Evolutionary conservation across 2,888 invertebrate species (phyloP), one percentile per base, ranked within the genome.

Genomic region (Pollenia amentaria): DNA sequence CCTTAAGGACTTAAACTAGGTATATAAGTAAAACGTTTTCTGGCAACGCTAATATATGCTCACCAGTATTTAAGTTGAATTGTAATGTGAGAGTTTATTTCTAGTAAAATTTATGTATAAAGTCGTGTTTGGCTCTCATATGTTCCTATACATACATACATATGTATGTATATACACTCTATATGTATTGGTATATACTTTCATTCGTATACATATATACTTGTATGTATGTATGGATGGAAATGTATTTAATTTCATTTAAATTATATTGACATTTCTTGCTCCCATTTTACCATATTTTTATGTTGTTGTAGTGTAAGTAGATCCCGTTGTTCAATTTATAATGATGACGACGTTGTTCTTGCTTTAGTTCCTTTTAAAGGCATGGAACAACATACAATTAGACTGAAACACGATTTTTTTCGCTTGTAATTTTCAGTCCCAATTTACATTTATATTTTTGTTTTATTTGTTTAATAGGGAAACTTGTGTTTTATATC

Each of bases 221-320:
- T n/a, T 55, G n/a, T 16, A 55, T 55, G 18, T 67, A 29, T 29
- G 2, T 2, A 11, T 65, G 29, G 12, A 46, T 67, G 38, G 57
- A 38, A 29, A 67, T 67, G 65, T 77, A 42, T 65, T 53, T 65
- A 29, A 67, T 55, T 29, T 55, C 55, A 77, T 65, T 65, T 65
- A 55, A 65, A 44, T 67, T 53, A 44, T 44, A 77, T 75, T 55
- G 70, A 72, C 55, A 57, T 55, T 72, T 72, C 70, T 46, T 44
- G 46, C 48, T 73, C 46, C 57, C 38, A 60, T 73, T 55, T 48
- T 60, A 57, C 21, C 29, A 55, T 57, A 46, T 57, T n/a, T 8
- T 46, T 11, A 11, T n/a, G 44, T 64, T 51, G 7, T 14, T 67
- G 51, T 67, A 38, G 60, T 60, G 46, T 46, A 38, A 60, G 12